Evolutionary conservation across 2,888 invertebrate genomes (phyloP).

Genomic region (Achlya flavicornis): DNA sequence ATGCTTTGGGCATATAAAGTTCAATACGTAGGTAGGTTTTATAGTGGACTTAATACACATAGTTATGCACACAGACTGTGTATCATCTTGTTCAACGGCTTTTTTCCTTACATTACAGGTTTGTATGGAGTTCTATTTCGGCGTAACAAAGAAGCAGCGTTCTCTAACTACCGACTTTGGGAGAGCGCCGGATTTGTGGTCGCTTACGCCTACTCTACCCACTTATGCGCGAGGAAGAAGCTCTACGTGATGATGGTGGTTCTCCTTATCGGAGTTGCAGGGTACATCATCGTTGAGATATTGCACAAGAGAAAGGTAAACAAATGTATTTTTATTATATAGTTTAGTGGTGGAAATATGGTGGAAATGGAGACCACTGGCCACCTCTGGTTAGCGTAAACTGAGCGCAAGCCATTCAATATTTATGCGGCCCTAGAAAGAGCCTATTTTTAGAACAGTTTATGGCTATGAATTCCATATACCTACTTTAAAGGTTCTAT

Average conservation of each 20-base stretch:
- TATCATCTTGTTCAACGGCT: neutral
- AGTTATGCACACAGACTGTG: neutral
- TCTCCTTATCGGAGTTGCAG: conserved; percentile 88
- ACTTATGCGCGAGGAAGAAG: conserved; percentile 93
- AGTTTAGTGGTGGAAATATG: neutral
- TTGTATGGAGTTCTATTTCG: conserved; percentile 94
- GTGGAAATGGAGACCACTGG: too few relatives aligned
- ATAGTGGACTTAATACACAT: too few relatives aligned
- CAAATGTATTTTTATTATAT: conserved; percentile 13
- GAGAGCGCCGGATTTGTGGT: conserved; percentile 95
- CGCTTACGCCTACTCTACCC: conserved; percentile 94
- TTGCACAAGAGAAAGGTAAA: conserved; percentile 90
- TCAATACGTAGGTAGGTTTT: too few relatives aligned
- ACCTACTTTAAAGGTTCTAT: too few relatives aligned
- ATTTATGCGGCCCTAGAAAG: too few relatives aligned
- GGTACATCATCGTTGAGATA: conserved; percentile 92
- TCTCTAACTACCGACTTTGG: conserved; percentile 95
- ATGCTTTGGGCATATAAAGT: too few relatives aligned
- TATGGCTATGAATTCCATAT: too few relatives aligned
- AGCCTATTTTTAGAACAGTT: too few relatives aligned
- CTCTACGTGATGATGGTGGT: conserved; percentile 93
- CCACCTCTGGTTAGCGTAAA: too few relatives aligned
- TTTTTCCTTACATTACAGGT: conserved; percentile 78
- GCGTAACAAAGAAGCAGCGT: conserved; percentile 95
- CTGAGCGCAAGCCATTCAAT: too few relatives aligned